A percentile compares a stretch with the other conserved stretches of the same genome.
Conservation (phyloP, 2,113 vertebrate genomes). For the Gila orcuttii region DNA sequence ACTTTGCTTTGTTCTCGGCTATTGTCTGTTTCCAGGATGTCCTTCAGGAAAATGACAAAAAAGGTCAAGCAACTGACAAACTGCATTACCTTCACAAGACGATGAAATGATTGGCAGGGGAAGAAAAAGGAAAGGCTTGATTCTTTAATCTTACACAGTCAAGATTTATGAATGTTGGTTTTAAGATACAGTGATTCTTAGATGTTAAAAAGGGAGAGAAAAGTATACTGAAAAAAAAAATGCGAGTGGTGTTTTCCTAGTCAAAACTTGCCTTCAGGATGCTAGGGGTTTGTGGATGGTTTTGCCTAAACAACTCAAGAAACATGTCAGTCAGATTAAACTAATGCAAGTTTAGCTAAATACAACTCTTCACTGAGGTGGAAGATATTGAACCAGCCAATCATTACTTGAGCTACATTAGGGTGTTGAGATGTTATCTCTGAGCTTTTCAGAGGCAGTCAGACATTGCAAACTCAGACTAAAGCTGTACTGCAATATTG, state of each 20-base stretch:
- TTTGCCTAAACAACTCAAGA: slow-evolving; percentile 13
- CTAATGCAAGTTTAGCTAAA: slow-evolving; percentile 2
- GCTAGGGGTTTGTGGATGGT: not conserved
- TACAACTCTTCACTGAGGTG: slow-evolving; percentile 14
- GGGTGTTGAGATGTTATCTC: slow-evolving; percentile 41
- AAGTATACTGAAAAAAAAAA: not conserved
- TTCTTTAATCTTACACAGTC: not conserved
- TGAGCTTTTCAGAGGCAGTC: slow-evolving; percentile 32
- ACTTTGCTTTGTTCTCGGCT: slow-evolving; percentile 57
- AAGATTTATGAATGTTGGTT: not conserved
- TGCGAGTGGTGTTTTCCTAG: not conserved
- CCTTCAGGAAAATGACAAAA: slow-evolving; percentile 55
- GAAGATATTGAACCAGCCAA: slow-evolving; percentile 45
- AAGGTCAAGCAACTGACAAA: slow-evolving; percentile 46
- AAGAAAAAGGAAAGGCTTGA: slow-evolving; percentile 5
- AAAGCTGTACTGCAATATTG: slow-evolving; percentile 5
- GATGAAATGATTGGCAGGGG: slow-evolving; percentile 36
- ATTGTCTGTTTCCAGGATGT: slow-evolving; percentile 63
- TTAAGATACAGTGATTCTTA: not conserved
- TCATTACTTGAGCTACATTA: slow-evolving; percentile 50
- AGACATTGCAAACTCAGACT: slow-evolving; percentile 30
- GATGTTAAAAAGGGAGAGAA: not conserved
- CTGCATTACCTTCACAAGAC: slow-evolving; percentile 43
- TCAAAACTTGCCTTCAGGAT: not conserved
- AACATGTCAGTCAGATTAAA: slow-evolving; percentile 30